Evolutionary conservation across 2,888 invertebrate genomes (phyloP), one percentile per base, ranked within the genome.

Genomic region (Chrysotoxum bicinctum): DNA sequence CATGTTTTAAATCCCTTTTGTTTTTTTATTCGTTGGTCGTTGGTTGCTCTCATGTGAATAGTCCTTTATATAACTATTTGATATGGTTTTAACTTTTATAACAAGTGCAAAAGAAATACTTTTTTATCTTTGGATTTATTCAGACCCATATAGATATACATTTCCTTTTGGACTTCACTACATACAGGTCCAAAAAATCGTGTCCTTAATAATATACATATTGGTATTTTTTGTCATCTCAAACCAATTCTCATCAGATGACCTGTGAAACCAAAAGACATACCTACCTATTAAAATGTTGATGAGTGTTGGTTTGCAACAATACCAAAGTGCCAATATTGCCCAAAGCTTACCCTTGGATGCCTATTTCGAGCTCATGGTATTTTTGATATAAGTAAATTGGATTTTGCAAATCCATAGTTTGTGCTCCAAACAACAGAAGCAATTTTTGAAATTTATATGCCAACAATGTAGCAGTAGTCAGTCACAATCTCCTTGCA

Each of bases 391-490:
- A 26, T 50, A 73, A 69, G 76, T 77, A 85, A 85, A 85, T 85
- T 85, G 85, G 85, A 85, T 85, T 85, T 81, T 81, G 72, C 76
- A 85, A 85, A 81, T 85, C 56, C 32, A 50, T 50, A 72, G 68
- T 72, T 84, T 75, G 52, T 60, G 19, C 80, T 52, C 69, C 12
- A 32, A 84, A 80, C 80, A 85, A 80, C 85, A 81, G 69, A 43
- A 85, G 76, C 72, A 81, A 81, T 85, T 85, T 81, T 85, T 77
- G 81, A 85, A 81, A 85, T 85, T 85, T 85, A 85, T 85, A 85
- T 85, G 85, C 85, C 76, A 85, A 85, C 80, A 85, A 76, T 85
- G 81, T 85, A 64, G 16, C 69, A 64, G 26, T 12, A 77, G 73
- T 72, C 19, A 77, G 73, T 72, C 50, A 7, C 19, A 58, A 21